phyloP scores from a whole-genome alignment of 2,113 vertebrate genomes.

The Aramus guarauna region DNA sequence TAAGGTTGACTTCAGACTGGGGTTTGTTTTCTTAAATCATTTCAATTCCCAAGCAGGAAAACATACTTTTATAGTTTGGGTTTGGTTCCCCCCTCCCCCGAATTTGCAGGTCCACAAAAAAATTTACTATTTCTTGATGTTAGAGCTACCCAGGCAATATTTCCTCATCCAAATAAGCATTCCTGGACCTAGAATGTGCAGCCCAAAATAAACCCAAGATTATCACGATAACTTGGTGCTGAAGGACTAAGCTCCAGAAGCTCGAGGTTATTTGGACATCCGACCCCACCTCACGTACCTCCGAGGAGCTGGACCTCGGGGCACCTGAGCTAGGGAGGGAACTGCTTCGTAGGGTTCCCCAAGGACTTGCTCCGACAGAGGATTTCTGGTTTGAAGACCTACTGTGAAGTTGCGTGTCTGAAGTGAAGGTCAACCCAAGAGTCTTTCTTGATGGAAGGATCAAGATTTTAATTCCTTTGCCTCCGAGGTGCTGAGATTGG shows the following conservation, averaged over 20 bases:
- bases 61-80: rapidly evolving
- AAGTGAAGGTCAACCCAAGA: not conserved
- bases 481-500: not conserved
- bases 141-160: not conserved
- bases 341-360: not conserved
- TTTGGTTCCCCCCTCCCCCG: no score
- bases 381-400: not conserved
- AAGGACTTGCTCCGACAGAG: not conserved
- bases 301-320: not conserved
- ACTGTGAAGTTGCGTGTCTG: not conserved
- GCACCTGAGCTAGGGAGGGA: not conserved
- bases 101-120: not conserved
- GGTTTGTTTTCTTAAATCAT: not conserved
- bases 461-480: not conserved
- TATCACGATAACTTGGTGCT: not conserved
- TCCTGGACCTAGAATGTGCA: not conserved
- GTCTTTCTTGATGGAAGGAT: not conserved
- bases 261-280: not conserved
- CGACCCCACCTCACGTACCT: not conserved
- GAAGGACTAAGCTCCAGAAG: not conserved
- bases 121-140: not conserved
- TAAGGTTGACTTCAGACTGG: not conserved
- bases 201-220: not conserved
- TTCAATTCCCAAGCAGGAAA: not conserved
- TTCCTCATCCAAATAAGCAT: not conserved